A percentile compares a stretch with the other conserved stretches of the same genome.
Evolutionary conservation across 2,888 invertebrate species (phyloP).

Genomic region (Scelioninae gen. 1): DNA sequence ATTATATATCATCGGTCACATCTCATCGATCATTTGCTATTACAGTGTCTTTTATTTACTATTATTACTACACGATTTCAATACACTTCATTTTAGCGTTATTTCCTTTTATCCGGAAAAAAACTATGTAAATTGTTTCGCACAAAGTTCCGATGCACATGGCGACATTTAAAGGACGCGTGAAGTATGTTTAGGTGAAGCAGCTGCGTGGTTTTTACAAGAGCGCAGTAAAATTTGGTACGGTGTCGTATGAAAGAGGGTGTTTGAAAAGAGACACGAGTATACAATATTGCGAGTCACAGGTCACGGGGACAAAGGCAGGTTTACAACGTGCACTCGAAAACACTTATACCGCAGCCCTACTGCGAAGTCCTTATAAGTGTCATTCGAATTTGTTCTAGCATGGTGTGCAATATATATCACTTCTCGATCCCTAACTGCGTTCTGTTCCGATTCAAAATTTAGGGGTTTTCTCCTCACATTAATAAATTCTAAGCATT

Average conservation of each 20-base stretch:
- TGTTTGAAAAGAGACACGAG: slow-evolving; percentile 59
- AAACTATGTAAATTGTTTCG: slow-evolving; percentile 45
- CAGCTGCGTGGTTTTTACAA: slow-evolving; percentile 57
- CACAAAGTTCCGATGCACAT: slow-evolving; percentile 42
- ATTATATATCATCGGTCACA: too few species aligned
- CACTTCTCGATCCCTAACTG: slow-evolving; percentile 26
- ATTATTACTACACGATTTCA: background rate
- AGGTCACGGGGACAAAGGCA: slow-evolving; percentile 62
- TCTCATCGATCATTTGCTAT: background rate
- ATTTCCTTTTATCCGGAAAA: slow-evolving; percentile 11
- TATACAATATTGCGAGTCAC: slow-evolving; percentile 58
- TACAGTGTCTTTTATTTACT: background rate
- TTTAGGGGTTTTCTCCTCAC: background rate
- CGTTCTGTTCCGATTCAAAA: slow-evolving; percentile 9
- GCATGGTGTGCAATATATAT: slow-evolving; percentile 54
- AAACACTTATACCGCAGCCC: slow-evolving; percentile 57
- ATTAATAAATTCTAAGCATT: too few species aligned
- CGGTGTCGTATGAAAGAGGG: slow-evolving; percentile 45
- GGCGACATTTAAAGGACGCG: slow-evolving; percentile 44
- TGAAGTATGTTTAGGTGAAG: slow-evolving; percentile 46
- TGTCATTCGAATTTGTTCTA: slow-evolving; percentile 68
- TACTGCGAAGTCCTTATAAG: slow-evolving; percentile 36
- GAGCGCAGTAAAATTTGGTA: slow-evolving; percentile 57
- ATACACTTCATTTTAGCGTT: background rate
- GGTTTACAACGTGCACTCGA: slow-evolving; percentile 60